These are phyloP conservation scores for Megamerina dolium DNA, from an alignment of 2,888 invertebrate species.

Conservation along the genomic window DNA sequence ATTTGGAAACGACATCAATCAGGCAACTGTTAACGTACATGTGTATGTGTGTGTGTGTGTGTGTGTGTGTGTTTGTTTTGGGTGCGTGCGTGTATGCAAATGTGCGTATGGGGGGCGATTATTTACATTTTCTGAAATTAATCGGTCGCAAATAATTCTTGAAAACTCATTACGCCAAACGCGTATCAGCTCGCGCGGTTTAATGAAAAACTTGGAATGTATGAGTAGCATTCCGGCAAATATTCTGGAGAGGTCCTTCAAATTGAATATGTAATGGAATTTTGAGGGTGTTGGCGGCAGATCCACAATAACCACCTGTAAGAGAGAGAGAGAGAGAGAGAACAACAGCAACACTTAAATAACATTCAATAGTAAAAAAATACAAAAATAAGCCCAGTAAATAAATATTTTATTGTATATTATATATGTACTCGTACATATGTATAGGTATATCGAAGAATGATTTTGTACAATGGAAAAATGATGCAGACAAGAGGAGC, in stretches of 20 bases:
- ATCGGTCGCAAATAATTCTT: slow-evolving; percentile 79
- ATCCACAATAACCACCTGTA: slow-evolving; percentile 63
- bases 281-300: slow-evolving; percentile 87
- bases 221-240: slow-evolving; percentile 76
- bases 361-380: slow-evolving; percentile 1
- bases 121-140: slow-evolving; percentile 61
- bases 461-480: no score
- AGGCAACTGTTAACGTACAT: no score
- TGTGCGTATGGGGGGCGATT: background rate
- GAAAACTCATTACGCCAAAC: slow-evolving; percentile 90
- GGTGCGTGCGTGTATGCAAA: no score
- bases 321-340: slow-evolving; percentile 5
- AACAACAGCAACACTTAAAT: background rate
- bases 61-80: background rate
- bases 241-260: slow-evolving; percentile 82
- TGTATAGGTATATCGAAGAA: no score
- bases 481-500: no score
- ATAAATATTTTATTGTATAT: background rate
- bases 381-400: background rate
- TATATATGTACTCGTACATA: no score
- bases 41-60: no score
- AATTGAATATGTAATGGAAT: slow-evolving; percentile 92
- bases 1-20: slow-evolving; percentile 22
- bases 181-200: slow-evolving; percentile 65
- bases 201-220: slow-evolving; percentile 63